These are phyloP conservation scores for Drosophila takahashii DNA, from an alignment of 1,140 invertebrate genomes.

Conservation along the genomic window DNA sequence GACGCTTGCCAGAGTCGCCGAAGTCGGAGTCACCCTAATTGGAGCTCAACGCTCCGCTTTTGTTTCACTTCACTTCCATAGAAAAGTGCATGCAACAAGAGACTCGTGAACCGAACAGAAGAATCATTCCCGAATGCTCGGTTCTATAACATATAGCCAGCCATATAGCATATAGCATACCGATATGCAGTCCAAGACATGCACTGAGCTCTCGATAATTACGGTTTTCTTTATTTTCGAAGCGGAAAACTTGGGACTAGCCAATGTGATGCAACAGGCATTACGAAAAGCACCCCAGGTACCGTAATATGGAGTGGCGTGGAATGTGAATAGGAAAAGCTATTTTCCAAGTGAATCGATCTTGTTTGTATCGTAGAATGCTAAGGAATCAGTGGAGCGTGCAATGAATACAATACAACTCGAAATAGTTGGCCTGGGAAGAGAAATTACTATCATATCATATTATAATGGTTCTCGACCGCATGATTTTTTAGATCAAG, in stretches of 20 bases:
- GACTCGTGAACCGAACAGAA: constrained; percentile 70
- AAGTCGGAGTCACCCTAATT: constrained; percentile 68
- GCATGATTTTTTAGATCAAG: not conserved
- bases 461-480: not conserved
- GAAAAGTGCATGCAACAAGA: constrained; percentile 81
- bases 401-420: not conserved
- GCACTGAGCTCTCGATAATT: constrained; percentile 45
- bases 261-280: constrained; percentile 53
- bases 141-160: constrained; percentile 38
- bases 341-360: constrained; percentile 36
- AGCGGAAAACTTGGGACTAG: constrained; percentile 15
- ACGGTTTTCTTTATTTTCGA: constrained; percentile 26
- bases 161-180: constrained; percentile 44
- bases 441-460: constrained; percentile 22
- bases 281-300: constrained; percentile 24
- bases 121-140: constrained; percentile 27
- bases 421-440: constrained; percentile 6
- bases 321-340: constrained; percentile 18
- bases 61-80: constrained; percentile 77
- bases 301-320: constrained; percentile 26
- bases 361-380: constrained; percentile 10
- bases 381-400: constrained; percentile 22
- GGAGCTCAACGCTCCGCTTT: constrained; percentile 80
- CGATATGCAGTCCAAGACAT: constrained; percentile 61
- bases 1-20: constrained; percentile 61